A percentile compares a stretch with the other conserved stretches of the same genome.
Conservation (phyloP, 2,113 vertebrate species). For the Eupsittula cactorum region DNA sequence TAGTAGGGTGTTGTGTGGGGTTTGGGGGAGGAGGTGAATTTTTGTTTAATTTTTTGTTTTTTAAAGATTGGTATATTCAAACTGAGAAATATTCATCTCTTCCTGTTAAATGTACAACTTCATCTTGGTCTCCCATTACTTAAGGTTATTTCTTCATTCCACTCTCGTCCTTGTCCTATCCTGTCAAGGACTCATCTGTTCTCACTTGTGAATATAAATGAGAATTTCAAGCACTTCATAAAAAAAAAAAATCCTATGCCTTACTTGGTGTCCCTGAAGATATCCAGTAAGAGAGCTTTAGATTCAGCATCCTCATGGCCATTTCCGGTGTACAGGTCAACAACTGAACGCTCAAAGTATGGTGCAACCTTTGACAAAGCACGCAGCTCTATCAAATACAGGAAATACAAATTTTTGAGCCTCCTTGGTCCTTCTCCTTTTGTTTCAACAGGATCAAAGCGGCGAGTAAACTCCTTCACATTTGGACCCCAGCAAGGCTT, state of each 20-base stretch:
- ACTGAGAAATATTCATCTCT: neutral
- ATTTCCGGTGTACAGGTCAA: constrained; percentile 94
- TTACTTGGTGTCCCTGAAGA: constrained; percentile 92
- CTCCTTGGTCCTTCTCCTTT: constrained; percentile 93
- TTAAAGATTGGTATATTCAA: neutral
- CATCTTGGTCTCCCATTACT: neutral
- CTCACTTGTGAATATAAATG: neutral
- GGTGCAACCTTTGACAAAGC: constrained; percentile 92
- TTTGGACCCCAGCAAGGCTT: constrained; percentile 90
- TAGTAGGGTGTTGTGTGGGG: neutral
- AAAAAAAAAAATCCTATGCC: neutral
- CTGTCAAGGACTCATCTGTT: neutral
- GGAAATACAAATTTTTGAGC: constrained; percentile 94
- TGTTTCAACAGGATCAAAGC: constrained; percentile 88
- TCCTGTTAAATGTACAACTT: neutral
- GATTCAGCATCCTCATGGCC: constrained; percentile 83
- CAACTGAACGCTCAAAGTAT: constrained; percentile 89
- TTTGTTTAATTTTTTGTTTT: neutral
- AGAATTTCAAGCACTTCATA: neutral
- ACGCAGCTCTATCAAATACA: constrained; percentile 94
- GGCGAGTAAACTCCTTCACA: constrained; percentile 85
- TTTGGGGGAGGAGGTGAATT: neutral
- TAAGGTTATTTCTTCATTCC: neutral
- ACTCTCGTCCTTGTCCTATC: neutral
- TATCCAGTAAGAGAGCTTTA: constrained; percentile 86